Evolutionary conservation across 2,888 invertebrate genomes (phyloP).

Genomic region (Pristionchus japonicus): DNA sequence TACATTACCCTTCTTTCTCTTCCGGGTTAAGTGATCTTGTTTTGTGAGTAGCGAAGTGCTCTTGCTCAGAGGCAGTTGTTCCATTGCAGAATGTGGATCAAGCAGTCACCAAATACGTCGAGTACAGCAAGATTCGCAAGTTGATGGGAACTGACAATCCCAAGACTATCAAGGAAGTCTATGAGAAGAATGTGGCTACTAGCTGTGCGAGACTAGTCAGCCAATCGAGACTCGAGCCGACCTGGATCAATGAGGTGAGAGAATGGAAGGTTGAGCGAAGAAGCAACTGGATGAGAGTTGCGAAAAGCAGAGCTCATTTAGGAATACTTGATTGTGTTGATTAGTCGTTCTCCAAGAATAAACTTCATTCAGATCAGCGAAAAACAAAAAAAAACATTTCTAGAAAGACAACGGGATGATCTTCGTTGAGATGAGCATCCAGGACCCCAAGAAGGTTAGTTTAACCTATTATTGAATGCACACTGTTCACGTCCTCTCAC

Average conservation of each 20-base stretch:
- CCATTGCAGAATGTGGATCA: conserved; percentile 40
- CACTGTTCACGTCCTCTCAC: too few relatives aligned
- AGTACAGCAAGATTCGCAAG: conserved; percentile 45
- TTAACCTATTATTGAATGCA: too few relatives aligned
- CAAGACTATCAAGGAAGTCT: conserved; percentile 37
- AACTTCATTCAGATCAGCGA: neutral
- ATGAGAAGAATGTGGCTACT: conserved; percentile 37
- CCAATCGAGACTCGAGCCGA: conserved; percentile 49
- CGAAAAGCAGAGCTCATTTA: too few relatives aligned
- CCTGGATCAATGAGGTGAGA: conserved; percentile 49
- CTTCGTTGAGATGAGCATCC: conserved; percentile 52
- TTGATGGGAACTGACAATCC: conserved; percentile 39
- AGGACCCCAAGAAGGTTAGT: conserved; percentile 49
- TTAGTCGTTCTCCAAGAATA: neutral
- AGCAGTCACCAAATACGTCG: conserved; percentile 31
- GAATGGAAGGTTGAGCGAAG: too few relatives aligned
- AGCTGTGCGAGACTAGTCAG: conserved; percentile 47
- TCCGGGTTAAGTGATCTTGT: neutral
- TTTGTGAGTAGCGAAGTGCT: neutral
- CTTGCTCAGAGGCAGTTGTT: neutral
- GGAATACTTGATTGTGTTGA: too few relatives aligned
- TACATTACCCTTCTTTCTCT: neutral
- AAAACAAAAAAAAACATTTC: neutral
- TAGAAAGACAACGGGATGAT: conserved; percentile 51
- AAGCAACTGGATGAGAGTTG: too few relatives aligned